Base-by-base conservation (phyloP, 2,888 invertebrate genomes). In the Andrena camellia region DNA sequence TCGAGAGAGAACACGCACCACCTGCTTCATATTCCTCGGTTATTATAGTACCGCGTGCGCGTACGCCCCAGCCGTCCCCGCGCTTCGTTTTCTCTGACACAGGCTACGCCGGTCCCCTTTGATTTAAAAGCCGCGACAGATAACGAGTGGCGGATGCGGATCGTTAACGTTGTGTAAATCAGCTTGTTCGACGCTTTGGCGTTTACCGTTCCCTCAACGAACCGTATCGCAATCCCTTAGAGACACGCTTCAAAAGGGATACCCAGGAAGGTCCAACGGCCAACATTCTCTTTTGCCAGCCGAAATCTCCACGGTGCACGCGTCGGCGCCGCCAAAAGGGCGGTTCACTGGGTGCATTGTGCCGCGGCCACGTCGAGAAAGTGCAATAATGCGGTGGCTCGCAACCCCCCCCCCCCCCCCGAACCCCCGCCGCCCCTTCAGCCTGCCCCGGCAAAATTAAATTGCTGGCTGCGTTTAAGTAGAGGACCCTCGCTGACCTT, bases 391-490 rank as follows among this genome's bases (percentile, higher is more conserved):
- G 75, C 66, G 66, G 59, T 54, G 66, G 69, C 50, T 64, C 48
- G 26, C 59, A 33, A 26, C 50, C 69, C 50, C 35, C 33, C 35
- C 59, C 29, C 20, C 50, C 69, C 50, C 35, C 33, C 35, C 7
- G 6, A 52, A 6, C 29, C 3, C 17, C 42, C 10, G 42, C 4
- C 42, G 4, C 17, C 33, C 42, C 42, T 5, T 26, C 60, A 8
- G 57, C 59, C 59, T 64, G 80, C 66, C 33, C 26, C 13, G 52
- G 64, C 52, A 35, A 81, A 82, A 82, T 82, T 62, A 70, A 81
- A 82, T 82, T 82, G 50, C 60, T 48, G 54, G 74, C 50, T 57
- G 29, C 60, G 66, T 62, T 82, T 81, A 81, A 81, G 81, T 70
- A 57, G 81, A 52, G 26, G 23, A 31, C 66, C 42, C 4, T 33